phyloP scores from a whole-genome alignment of 2,888 invertebrate species.

The Saturnia japonica region DNA sequence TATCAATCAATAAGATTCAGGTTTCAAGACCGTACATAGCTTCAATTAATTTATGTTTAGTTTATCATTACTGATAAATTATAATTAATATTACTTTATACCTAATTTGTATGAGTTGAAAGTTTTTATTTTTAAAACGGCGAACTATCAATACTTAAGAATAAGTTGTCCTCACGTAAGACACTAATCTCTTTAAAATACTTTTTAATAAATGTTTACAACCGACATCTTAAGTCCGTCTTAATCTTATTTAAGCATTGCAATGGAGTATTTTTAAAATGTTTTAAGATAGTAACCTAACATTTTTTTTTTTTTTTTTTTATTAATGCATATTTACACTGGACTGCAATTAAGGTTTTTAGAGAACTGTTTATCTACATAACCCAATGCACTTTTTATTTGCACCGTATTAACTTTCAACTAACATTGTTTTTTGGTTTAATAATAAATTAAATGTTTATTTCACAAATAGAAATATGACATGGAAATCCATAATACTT shows the following conservation, averaged over 20 bases:
- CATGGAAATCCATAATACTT: background rate
- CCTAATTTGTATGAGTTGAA: background rate
- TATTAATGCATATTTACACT: background rate
- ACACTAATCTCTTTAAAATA: slow-evolving; percentile 61
- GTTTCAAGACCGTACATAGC: background rate
- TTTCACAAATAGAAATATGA: background rate
- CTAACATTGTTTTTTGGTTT: background rate
- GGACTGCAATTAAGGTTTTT: background rate
- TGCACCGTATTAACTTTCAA: background rate
- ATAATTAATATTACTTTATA: background rate
- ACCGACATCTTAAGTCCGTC: slow-evolving; percentile 33
- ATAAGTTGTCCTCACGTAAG: slow-evolving; percentile 41
- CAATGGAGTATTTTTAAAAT: slow-evolving; percentile 35
- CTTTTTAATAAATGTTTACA: slow-evolving; percentile 34
- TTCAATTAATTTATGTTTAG: background rate
- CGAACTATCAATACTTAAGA: slow-evolving; percentile 25
- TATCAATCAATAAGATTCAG: too few species aligned
- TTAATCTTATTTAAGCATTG: slow-evolving; percentile 49
- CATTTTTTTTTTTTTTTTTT: background rate
- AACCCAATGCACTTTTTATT: background rate
- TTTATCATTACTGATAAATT: background rate
- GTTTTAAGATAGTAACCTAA: background rate
- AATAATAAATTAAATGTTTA: background rate
- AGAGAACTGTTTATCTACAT: background rate
- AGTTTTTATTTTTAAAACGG: slow-evolving; percentile 8